These are phyloP conservation scores for Aradus depressus DNA, from an alignment of 2,888 invertebrate genomes.

Conservation along the genomic window DNA sequence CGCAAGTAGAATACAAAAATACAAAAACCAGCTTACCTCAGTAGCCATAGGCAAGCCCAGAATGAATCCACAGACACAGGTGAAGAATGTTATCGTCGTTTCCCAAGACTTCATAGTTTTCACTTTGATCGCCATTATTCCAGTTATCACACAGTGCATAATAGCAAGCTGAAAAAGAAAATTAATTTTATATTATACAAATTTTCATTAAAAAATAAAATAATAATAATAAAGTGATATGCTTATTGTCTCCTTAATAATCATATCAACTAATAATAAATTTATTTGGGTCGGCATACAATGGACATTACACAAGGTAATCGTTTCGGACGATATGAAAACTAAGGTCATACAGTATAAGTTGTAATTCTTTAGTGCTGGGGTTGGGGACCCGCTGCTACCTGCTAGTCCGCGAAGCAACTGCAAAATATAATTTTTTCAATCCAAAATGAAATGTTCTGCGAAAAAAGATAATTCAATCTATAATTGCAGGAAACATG, in stretches of 20 bases:
- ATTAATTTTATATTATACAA: not conserved
- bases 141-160: constrained; percentile 83
- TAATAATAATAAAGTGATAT: not conserved
- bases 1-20: not conserved
- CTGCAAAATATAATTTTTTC: too few relatives aligned
- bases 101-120: constrained; percentile 63
- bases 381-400: too few relatives aligned
- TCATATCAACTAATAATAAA: not conserved
- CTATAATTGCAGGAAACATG: too few relatives aligned
- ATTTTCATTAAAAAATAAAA: not conserved
- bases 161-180: constrained; percentile 52
- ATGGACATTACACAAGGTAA: too few relatives aligned
- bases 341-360: too few relatives aligned
- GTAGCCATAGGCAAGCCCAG: constrained; percentile 78
- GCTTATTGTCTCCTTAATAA: not conserved
- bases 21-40: constrained; percentile 48
- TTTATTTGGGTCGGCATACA: too few relatives aligned
- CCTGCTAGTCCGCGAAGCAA: too few relatives aligned
- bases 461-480: too few relatives aligned
- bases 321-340: too few relatives aligned
- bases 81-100: constrained; percentile 69
- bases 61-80: constrained; percentile 70
- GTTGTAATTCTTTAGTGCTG: too few relatives aligned
- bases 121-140: constrained; percentile 67
- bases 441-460: too few relatives aligned